Conservation (phyloP, 2,888 invertebrate species). For the Clanis bilineata region DNA sequence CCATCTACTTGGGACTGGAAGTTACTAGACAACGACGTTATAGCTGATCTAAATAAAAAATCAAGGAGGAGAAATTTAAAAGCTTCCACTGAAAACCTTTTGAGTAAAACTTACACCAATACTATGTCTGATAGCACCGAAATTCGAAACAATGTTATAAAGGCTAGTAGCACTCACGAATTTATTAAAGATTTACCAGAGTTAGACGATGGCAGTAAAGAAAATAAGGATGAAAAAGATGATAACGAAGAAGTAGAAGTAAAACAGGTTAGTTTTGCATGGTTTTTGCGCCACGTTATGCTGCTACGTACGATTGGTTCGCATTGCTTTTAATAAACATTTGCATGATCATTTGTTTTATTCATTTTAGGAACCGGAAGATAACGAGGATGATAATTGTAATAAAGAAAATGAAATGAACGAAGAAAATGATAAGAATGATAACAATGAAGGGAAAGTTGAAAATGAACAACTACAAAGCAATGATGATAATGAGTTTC, state of each 20-base stretch:
- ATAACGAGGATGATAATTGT: constrained; percentile 23
- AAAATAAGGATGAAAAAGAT: constrained; percentile 32
- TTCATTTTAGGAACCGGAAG: constrained; percentile 67
- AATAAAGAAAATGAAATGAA: constrained; percentile 21
- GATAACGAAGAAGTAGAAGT: constrained; percentile 41
- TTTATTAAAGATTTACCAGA: constrained; percentile 70
- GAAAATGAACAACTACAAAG: constrained; percentile 21
- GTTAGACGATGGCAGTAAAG: constrained; percentile 56
- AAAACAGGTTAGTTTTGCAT: constrained; percentile 66
- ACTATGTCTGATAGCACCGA: constrained; percentile 65
- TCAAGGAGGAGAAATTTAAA: constrained; percentile 63
- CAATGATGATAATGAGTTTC: constrained; percentile 14
- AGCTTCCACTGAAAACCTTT: constrained; percentile 71
- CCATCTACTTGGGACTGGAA: constrained; percentile 89
- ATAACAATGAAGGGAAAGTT: constrained; percentile 16
- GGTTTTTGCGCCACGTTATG: constrained; percentile 47
- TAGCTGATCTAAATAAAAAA: constrained; percentile 69
- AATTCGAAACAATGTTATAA: constrained; percentile 55
- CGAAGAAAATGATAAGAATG: constrained; percentile 19
- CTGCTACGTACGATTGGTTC: constrained; percentile 58
- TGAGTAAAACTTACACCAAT: constrained; percentile 70
- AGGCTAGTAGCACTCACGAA: constrained; percentile 73
- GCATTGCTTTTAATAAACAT: constrained; percentile 71
- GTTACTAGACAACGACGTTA: constrained; percentile 79
- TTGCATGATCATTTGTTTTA: constrained; percentile 70